phyloP scores from a whole-genome alignment of 2,888 invertebrate genomes.

The Chloroclystis v-ata region DNA sequence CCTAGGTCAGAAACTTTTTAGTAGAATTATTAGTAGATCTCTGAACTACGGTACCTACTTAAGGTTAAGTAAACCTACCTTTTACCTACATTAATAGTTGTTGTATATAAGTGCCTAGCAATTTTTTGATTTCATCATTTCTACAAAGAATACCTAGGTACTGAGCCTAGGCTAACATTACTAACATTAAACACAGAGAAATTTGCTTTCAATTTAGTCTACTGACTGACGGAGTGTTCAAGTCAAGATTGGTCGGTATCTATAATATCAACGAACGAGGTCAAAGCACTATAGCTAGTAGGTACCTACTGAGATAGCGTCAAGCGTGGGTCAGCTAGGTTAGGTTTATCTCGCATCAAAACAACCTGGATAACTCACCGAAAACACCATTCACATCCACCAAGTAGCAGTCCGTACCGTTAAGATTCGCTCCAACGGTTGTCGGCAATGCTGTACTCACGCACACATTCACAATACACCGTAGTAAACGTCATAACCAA shows the following conservation, averaged over 20 bases:
- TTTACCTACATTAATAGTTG: no score
- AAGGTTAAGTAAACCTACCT: no score
- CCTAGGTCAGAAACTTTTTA: no score
- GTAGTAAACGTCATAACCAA: conserved; percentile 74
- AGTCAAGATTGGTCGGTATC: conserved; percentile 28
- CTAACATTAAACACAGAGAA: conserved; percentile 37
- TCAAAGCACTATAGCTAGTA: conserved; percentile 37
- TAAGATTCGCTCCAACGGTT: conserved; percentile 73
- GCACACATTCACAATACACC: conserved; percentile 61
- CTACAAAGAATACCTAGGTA: no score
- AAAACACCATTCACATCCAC: conserved; percentile 59
- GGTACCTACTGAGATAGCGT: conserved; percentile 33
- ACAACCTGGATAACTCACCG: conserved; percentile 58
- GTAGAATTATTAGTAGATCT: no score
- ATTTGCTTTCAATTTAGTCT: conserved; percentile 51
- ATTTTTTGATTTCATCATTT: no score
- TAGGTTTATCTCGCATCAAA: conserved; percentile 48
- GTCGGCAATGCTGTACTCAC: conserved; percentile 70
- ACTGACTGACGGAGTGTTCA: not conserved
- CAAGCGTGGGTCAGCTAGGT: conserved; percentile 55
- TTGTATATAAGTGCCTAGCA: no score
- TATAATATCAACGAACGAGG: conserved; percentile 48
- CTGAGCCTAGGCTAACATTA: conserved; percentile 23
- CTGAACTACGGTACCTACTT: no score
- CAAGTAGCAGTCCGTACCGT: conserved; percentile 64